A percentile compares a stretch with the other conserved stretches of the same genome.
phyloP scores from a whole-genome alignment of 92 coral and sea anemone genomes.

The Zoanthus sansibaricus region DNA sequence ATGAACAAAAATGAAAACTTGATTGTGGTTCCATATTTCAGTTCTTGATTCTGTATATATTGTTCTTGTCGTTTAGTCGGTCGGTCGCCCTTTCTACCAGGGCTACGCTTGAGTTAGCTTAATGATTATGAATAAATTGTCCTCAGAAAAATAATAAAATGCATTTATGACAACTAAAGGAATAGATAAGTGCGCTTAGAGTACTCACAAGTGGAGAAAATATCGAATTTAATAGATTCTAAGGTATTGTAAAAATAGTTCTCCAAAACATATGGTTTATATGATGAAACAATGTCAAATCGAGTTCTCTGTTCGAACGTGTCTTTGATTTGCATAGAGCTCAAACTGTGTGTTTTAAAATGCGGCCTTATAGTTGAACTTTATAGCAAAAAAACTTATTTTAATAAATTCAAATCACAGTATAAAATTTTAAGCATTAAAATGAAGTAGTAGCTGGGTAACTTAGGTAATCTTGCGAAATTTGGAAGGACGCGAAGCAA shows the following conservation, averaged over 20 bases:
- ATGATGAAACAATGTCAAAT: constrained; percentile 33
- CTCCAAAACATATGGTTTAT: constrained; percentile 22
- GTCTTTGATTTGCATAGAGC: constrained; percentile 43
- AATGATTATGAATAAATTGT: constrained; percentile 21
- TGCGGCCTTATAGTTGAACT: background rate
- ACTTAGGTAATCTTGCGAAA: background rate
- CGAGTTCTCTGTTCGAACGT: constrained; percentile 11
- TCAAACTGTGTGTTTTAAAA: constrained; percentile 23
- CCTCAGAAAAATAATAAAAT: constrained; percentile 4
- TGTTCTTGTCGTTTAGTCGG: background rate
- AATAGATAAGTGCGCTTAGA: background rate
- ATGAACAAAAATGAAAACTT: background rate
- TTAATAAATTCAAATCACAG: background rate
- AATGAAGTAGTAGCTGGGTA: background rate
- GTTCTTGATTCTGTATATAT: background rate
- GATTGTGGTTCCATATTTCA: background rate
- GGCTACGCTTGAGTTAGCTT: constrained; percentile 25
- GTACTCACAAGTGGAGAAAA: background rate
- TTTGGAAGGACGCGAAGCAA: background rate
- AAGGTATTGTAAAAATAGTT: constrained; percentile 1
- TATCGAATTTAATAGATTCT: background rate
- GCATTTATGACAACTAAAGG: background rate
- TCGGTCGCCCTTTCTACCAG: background rate
- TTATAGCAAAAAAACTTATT: background rate
- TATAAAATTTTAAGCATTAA: background rate